Evolutionary conservation across 2,888 invertebrate genomes (phyloP), one percentile per base, ranked within the genome.

Genomic region (Frankliniella fusca): DNA sequence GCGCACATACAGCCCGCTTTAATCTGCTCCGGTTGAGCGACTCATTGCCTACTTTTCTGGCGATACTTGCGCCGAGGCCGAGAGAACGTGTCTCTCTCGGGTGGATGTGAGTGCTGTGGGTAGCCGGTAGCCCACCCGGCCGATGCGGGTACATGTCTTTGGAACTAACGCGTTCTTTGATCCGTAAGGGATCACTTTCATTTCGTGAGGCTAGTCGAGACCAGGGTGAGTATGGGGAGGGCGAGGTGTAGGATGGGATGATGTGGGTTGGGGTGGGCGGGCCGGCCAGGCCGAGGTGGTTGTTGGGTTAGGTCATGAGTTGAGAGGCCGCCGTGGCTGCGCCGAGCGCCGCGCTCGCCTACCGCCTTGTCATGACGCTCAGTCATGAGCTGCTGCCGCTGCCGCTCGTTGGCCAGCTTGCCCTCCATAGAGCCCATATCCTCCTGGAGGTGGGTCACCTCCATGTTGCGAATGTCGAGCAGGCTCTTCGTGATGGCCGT

Each of bases 401-500:
- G 93, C 85, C 93, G 93, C 88, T 95, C 95, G 0, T 92, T 91
- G 83, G 92, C 91, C 84, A 93, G 92, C 86, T 92, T 92, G 1
- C 90, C 89, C 85, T 93, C 93, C 91, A 94, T 93, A 20, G 91
- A 90, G 85, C 92, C 90, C 83, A 95, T 89, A 85, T 94, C 92
- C 82, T 91, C 90, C 88, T 93, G 92, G 87, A 95, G 91, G 87
- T 95, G 94, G 83, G 93, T 93, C 27, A 94, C 92, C 89, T 95
- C 95, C 82, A 93, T 90, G 86, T 93, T 95, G 84, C 95, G 91
- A 80, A 95, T 93, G 86, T 93, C 93, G 38, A 95, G 87, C 86
- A 95, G 89, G 85, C 95, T 94, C 87, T 94, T 95, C 3, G 95
- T 95, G 83, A 95, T 94, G 15, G 90, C 88, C n/a, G 94, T 92